A percentile compares a stretch with the other conserved stretches of the same genome.
Conservation (phyloP, 2,113 vertebrate species). For the Notiomystis cincta region DNA sequence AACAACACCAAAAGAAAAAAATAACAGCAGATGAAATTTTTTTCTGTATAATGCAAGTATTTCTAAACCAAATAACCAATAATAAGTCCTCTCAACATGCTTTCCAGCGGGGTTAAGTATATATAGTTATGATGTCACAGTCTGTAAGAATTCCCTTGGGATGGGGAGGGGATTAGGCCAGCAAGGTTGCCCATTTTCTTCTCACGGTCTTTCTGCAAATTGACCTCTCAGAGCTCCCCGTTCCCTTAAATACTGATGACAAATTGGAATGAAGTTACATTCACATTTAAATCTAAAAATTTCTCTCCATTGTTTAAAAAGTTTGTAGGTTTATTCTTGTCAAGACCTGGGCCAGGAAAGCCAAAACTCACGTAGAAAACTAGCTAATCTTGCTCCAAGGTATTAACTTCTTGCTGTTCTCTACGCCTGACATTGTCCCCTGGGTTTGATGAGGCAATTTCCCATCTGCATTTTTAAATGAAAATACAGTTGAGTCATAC, state of each 20-base stretch:
- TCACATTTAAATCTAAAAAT: background rate
- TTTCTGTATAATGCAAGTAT: background rate
- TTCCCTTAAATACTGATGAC: background rate
- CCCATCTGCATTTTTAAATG: background rate
- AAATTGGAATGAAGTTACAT: background rate
- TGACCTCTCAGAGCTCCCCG: background rate
- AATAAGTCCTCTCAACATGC: background rate
- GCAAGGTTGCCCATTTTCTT: background rate
- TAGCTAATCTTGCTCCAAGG: background rate
- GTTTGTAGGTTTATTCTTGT: background rate
- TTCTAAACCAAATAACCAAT: background rate
- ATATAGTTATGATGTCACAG: background rate
- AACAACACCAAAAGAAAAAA: background rate
- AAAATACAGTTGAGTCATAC: background rate
- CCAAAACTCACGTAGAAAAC: background rate
- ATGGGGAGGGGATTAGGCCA: background rate
- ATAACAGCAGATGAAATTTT: background rate
- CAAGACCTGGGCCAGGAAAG: background rate
- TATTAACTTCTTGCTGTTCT: background rate
- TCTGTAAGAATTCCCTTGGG: background rate
- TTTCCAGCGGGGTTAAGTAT: background rate
- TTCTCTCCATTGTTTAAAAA: background rate
- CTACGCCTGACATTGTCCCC: rapidly evolving
- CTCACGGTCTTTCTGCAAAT: background rate
- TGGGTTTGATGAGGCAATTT: background rate